Evolutionary conservation across 1,140 invertebrate genomes (phyloP), one percentile per base, ranked within the genome.

Genomic region (Drosophila carrolli): DNA sequence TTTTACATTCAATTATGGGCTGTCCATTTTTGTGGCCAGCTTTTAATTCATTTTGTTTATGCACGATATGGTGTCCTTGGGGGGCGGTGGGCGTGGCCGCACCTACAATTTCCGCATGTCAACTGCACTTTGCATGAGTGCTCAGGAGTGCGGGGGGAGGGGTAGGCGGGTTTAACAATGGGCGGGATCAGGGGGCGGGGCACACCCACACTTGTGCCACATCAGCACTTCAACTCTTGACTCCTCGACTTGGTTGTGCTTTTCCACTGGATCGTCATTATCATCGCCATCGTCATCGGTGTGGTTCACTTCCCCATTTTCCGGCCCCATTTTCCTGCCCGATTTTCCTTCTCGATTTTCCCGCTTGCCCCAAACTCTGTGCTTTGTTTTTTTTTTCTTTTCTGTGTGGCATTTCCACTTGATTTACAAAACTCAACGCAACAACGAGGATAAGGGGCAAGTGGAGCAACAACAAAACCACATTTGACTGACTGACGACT

Each of bases 51-150:
- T 19, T 27, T 57, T 16, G 11, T 16, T 47, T 46, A 19, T 48
- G 60, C 70, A 67, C 65, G 61, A 85, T 63, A 72, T 72, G 40
- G 43, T 65, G 66, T 59, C 75, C 54, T 75, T 44, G 60, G 41
- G 16, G 50, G n/a, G 35, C 37, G 56, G 51, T 41, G 54, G 38
- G 35, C 3, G 48, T 23, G n/a, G 41, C 14, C 60, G 77, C 80
- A 85, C 76, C 83, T 80, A 89, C 83, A 89, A 88, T 88, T 88
- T 88, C 79, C 83, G 83, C 84, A 83, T 83, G 83, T 89, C 80
- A 88, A 88, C 84, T 89, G 84, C 83, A 83, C 84, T 88, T 83
- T 83, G 84, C 83, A 83, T 88, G 83, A 83, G 84, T 89, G 83
- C 84, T 76, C 32, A 63, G 6, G 29, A 32, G 29, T 32, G 46